Conservation (phyloP, 2,888 invertebrate genomes). For the Limnephilus auricula region DNA sequence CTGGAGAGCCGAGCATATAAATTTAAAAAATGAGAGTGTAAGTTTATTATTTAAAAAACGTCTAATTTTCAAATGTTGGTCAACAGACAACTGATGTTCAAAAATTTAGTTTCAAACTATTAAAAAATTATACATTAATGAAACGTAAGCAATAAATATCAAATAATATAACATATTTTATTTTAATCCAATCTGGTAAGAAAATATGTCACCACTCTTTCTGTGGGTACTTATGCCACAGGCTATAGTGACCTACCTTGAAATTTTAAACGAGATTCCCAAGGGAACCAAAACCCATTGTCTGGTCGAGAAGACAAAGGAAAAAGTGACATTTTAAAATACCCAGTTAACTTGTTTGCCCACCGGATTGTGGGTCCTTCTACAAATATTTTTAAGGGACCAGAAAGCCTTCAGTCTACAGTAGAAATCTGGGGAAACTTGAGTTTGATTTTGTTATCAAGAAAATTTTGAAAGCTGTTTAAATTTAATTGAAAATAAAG, state of each 20-base stretch:
- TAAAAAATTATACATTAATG: no score
- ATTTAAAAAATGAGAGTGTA: no score
- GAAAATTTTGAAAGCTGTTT: neutral
- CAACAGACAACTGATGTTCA: no score
- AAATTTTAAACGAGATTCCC: neutral
- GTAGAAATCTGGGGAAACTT: neutral
- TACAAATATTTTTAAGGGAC: neutral
- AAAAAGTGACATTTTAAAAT: neutral
- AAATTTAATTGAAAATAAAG: neutral
- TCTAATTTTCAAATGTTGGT: no score
- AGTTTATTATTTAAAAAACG: no score
- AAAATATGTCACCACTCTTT: neutral
- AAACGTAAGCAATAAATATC: no score
- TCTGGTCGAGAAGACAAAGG: neutral
- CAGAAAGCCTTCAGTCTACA: neutral
- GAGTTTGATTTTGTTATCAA: neutral
- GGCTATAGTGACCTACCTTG: neutral
- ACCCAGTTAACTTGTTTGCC: neutral
- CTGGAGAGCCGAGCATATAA: no score
- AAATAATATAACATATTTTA: neutral
- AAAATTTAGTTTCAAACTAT: no score
- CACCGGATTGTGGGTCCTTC: neutral
- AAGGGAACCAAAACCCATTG: neutral
- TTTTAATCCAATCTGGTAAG: neutral
- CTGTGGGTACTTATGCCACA: neutral